A percentile compares a stretch with the other conserved stretches of the same genome.
Conservation (phyloP, 1,140 invertebrate genomes). For the Spodoptera litura region DNA sequence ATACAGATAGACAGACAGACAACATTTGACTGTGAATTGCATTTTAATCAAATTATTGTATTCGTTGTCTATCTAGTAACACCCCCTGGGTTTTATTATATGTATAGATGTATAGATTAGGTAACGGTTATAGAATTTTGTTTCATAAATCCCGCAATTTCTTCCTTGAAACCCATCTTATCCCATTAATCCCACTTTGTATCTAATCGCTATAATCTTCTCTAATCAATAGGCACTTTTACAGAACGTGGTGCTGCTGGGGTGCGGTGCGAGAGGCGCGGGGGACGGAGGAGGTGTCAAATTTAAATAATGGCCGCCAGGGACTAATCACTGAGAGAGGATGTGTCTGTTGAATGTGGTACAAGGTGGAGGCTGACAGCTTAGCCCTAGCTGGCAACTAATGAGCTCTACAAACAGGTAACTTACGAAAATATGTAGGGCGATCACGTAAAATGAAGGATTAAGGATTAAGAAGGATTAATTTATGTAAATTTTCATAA, state of each 20-base stretch:
- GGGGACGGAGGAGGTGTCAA: background rate
- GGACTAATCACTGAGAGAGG: slow-evolving; percentile 31
- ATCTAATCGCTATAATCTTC: background rate
- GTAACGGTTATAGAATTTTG: background rate
- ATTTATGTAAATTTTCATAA: too few relatives aligned
- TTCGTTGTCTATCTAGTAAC: too few relatives aligned
- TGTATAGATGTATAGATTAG: too few relatives aligned
- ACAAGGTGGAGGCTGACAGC: background rate
- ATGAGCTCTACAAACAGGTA: too few relatives aligned
- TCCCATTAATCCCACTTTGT: background rate
- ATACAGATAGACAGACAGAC: too few relatives aligned
- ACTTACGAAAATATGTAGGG: too few relatives aligned
- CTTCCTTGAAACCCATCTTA: background rate
- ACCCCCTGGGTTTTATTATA: too few relatives aligned
- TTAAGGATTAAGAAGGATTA: too few relatives aligned
- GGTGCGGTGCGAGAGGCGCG: background rate
- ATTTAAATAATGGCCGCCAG: slow-evolving; percentile 33
- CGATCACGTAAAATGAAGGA: too few relatives aligned
- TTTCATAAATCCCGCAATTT: too few relatives aligned
- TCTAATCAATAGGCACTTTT: slow-evolving; percentile 13
- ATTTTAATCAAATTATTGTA: too few relatives aligned
- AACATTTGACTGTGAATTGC: too few relatives aligned
- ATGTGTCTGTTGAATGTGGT: slow-evolving; percentile 13
- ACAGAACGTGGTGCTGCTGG: background rate
- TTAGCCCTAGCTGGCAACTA: background rate